phyloP scores from a whole-genome alignment of 2,113 vertebrate species.

The Psittacula cyanocephala region DNA sequence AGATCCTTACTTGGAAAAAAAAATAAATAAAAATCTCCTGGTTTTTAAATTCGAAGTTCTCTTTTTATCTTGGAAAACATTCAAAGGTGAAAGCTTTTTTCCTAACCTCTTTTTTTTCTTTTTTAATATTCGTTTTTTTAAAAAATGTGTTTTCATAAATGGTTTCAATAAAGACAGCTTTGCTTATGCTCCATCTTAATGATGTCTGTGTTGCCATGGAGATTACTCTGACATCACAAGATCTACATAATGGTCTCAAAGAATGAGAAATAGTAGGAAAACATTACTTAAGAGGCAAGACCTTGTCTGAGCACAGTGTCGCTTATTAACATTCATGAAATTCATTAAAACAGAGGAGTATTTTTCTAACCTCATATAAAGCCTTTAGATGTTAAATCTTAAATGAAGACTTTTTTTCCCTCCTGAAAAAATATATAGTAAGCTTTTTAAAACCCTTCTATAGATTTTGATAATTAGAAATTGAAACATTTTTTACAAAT shows the following conservation, averaged over 20 bases:
- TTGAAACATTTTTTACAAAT: not conserved
- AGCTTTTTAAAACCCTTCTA: not conserved
- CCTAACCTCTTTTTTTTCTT: not conserved
- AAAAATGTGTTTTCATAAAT: not conserved
- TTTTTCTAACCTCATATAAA: not conserved
- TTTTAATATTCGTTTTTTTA: not conserved
- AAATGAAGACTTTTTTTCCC: not conserved
- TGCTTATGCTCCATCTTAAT: not conserved
- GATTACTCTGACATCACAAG: conserved; percentile 13
- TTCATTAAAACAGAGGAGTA: not conserved
- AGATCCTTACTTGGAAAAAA: not conserved
- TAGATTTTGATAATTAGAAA: not conserved
- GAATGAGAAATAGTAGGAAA: conserved; percentile 27
- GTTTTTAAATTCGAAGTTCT: not conserved
- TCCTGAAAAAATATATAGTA: not conserved
- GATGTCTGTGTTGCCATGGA: not conserved
- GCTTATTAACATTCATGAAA: conserved; percentile 25
- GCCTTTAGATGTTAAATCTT: not conserved
- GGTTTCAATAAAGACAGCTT: not conserved
- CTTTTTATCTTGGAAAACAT: not conserved
- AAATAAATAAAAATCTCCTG: too few species aligned
- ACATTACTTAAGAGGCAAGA: conserved; percentile 20
- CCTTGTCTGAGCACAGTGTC: not conserved
- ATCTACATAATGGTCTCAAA: conserved; percentile 19
- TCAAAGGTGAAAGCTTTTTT: not conserved